phyloP scores from a whole-genome alignment of 2,888 invertebrate species.

The Dendrolimus pini region DNA sequence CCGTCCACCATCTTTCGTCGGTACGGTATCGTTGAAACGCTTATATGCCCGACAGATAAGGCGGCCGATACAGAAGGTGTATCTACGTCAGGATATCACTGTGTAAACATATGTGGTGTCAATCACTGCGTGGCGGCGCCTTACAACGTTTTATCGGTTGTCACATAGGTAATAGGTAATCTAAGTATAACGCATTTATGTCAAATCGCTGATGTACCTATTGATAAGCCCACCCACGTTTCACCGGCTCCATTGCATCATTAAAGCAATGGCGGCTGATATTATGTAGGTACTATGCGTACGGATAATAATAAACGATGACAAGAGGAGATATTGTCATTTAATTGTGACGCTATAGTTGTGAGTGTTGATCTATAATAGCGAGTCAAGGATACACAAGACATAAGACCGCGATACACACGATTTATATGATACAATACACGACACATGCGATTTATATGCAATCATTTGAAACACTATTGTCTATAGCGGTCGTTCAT shows the following conservation, averaged over 20 bases:
- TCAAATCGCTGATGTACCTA: slow-evolving; percentile 67
- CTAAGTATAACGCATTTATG: slow-evolving; percentile 73
- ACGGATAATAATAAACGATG: slow-evolving; percentile 33
- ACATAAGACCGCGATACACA: too few relatives aligned
- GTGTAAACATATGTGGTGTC: slow-evolving; percentile 65
- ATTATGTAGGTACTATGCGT: slow-evolving; percentile 21
- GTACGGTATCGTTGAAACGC: slow-evolving; percentile 40
- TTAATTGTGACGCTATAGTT: slow-evolving; percentile 22
- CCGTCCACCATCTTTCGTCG: slow-evolving; percentile 34
- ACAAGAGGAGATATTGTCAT: slow-evolving; percentile 25
- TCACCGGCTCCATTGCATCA: slow-evolving; percentile 50
- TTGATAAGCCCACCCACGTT: slow-evolving; percentile 72
- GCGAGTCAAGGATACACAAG: background rate
- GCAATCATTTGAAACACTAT: too few relatives aligned
- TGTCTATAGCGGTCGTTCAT: too few relatives aligned
- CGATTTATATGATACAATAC: too few relatives aligned
- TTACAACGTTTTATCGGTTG: slow-evolving; percentile 71
- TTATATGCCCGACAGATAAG: slow-evolving; percentile 57
- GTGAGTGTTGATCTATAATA: background rate
- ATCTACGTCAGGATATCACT: slow-evolving; percentile 55
- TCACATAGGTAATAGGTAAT: slow-evolving; percentile 63
- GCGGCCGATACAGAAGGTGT: slow-evolving; percentile 54
- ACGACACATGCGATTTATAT: too few relatives aligned
- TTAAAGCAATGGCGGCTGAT: slow-evolving; percentile 48
- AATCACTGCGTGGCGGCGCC: slow-evolving; percentile 69